Evolutionary conservation across 2,888 invertebrate species (phyloP).

Genomic region (Drosophila austrosaltans): DNA sequence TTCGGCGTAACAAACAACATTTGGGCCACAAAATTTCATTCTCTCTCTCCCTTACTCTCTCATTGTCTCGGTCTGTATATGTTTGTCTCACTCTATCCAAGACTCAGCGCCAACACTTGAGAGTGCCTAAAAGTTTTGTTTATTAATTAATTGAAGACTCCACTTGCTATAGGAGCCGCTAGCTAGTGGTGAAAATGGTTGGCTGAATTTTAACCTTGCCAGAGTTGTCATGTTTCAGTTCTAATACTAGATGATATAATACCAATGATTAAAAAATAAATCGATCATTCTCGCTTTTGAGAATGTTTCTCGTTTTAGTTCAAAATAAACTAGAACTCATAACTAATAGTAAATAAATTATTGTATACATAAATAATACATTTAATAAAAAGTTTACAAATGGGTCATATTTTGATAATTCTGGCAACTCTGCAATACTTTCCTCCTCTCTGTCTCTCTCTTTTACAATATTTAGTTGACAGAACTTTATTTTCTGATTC

Average conservation of each 20-base stretch:
- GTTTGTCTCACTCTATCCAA: neutral
- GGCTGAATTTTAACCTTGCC: constrained; percentile 12
- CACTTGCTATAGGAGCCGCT: neutral
- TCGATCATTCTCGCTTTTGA: neutral
- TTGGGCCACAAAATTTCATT: constrained; percentile 55
- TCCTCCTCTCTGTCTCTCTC: neutral
- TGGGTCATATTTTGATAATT: neutral
- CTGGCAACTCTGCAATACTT: constrained; percentile 1
- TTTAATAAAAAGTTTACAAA: too few relatives aligned
- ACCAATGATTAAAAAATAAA: neutral
- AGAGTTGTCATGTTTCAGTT: neutral
- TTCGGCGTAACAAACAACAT: constrained; percentile 62
- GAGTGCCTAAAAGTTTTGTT: constrained; percentile 67
- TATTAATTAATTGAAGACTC: constrained; percentile 73
- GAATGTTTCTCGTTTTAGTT: neutral
- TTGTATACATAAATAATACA: neutral
- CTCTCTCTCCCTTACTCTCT: constrained; percentile 3
- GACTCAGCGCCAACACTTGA: constrained; percentile 27
- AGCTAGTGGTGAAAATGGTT: constrained; percentile 19
- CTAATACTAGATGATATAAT: too few relatives aligned
- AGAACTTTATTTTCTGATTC: constrained; percentile 5
- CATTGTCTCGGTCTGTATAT: neutral
- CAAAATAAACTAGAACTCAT: neutral
- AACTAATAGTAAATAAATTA: neutral
- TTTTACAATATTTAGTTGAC: neutral